Evolutionary conservation across 2,888 invertebrate genomes (phyloP).

Genomic region (Melieria omissa): DNA sequence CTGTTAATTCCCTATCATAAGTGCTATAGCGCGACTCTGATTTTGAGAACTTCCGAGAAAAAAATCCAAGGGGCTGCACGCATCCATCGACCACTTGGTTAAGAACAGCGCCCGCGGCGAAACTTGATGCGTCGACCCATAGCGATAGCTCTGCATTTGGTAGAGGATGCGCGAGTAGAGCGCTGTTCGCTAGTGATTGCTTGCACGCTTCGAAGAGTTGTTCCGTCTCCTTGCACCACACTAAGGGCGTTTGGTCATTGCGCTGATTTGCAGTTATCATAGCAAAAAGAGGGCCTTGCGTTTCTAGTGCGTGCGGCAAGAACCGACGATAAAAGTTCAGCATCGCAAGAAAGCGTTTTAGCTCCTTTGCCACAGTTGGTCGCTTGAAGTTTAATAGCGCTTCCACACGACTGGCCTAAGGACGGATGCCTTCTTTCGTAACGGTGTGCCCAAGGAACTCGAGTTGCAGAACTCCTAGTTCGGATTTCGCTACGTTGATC

Average conservation of each 20-base stretch:
- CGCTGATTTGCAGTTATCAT: too few species aligned
- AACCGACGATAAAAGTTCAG: constrained; percentile 38
- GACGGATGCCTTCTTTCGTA: constrained; percentile 28
- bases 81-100: constrained; percentile 52
- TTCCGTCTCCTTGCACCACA: too few species aligned
- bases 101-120: constrained; percentile 60
- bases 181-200: too few species aligned
- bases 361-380: constrained; percentile 26
- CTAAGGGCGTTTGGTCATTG: too few species aligned
- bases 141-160: constrained; percentile 23
- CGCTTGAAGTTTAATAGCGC: constrained; percentile 31
- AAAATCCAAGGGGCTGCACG: constrained; percentile 61
- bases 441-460: constrained; percentile 40
- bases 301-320: too few species aligned
- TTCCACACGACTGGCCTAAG: constrained; percentile 22
- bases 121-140: constrained; percentile 55
- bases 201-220: too few species aligned
- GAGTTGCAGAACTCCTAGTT: too few species aligned
- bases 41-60: constrained; percentile 55
- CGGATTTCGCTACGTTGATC: too few species aligned
- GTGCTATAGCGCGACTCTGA: constrained; percentile 57
- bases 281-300: too few species aligned
- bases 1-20: constrained; percentile 63
- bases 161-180: constrained; percentile 2
- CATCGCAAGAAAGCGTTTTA: constrained; percentile 33